Base-by-base conservation (phyloP, 1,140 invertebrate genomes). In the Leptinotarsa undecemlineata region DNA sequence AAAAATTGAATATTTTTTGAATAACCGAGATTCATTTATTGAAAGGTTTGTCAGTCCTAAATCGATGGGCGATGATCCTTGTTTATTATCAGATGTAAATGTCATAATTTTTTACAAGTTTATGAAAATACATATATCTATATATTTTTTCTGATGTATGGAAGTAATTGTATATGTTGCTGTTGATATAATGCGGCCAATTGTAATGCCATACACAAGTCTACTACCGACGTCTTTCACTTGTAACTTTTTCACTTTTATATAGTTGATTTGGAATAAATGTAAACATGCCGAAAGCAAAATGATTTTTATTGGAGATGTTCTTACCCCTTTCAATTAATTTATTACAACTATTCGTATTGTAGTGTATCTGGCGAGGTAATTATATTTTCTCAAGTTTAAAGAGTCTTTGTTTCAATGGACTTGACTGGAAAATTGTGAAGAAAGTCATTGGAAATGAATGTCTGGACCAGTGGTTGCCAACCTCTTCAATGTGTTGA, bases 231-330 rank as follows among this genome's bases (percentile, higher is more conserved):
- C 51, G 76, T 85, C 84, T 84, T 84, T 85, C 83, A 84, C 77
- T 79, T 79, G 82, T 83, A 83, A 83, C 79, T 84, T 85, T 85
- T 85, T 80, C 82, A 85, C 84, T 84, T 84, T 85, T 85, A 85
- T 85, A 85, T 82, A 83, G 78, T 83, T 82, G 81, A 81, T 82
- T 81, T 81, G 75, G 82, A 84, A 83, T 84, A 84, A 83, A 85
- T 84, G 82, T 85, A 85, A 84, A 85, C 82, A 82, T 84, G 77
- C 81, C 82, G 81, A 83, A 83, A 80, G 78, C 33, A 42, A 11
- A 42, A 42, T 3, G 33, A 11, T 8, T 42, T 42, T 42, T 42
- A 42, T 42, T 42, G 6, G 6, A 2, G 33, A 42, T 11, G 33
- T 42, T 42, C 1, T 11, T 4, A 6, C 33, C 33, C 8, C 33